Conservation (phyloP, 2,113 vertebrate species). For the Nothoprocta pentlandii region DNA sequence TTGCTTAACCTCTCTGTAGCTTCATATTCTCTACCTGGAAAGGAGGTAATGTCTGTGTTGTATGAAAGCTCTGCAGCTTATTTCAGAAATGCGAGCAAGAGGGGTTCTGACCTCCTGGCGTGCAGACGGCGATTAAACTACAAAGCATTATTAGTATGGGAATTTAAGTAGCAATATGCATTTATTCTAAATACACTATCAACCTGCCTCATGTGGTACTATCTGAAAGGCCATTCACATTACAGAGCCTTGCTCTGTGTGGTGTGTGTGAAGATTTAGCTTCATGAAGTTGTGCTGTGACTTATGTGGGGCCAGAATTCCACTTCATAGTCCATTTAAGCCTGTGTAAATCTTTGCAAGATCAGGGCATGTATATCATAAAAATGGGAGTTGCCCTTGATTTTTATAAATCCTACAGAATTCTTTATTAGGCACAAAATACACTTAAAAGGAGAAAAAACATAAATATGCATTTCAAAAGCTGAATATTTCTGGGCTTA, state of each 20-base stretch:
- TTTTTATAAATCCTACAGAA: background rate
- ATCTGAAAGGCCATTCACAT: background rate
- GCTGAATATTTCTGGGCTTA: slow-evolving; percentile 29
- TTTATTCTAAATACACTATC: background rate
- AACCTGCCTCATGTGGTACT: background rate
- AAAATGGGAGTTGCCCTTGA: background rate
- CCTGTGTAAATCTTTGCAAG: background rate
- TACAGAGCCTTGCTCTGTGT: background rate
- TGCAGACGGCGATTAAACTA: background rate
- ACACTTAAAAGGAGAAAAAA: background rate
- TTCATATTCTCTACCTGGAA: background rate
- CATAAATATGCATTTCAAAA: slow-evolving; percentile 5
- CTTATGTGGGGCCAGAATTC: background rate
- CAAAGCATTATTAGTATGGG: background rate
- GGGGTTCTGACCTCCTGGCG: background rate
- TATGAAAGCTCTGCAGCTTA: background rate
- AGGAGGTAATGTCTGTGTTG: background rate
- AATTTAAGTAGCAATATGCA: background rate
- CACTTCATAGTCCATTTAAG: background rate
- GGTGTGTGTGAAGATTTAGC: background rate
- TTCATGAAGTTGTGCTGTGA: background rate
- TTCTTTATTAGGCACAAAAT: background rate
- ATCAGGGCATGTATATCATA: background rate
- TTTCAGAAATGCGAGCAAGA: slow-evolving; percentile 8
- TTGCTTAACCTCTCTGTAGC: background rate